These are phyloP conservation scores for Acropora tenuis DNA, from an alignment of 64 coral and sea anemone genomes.

Conservation along the genomic window DNA sequence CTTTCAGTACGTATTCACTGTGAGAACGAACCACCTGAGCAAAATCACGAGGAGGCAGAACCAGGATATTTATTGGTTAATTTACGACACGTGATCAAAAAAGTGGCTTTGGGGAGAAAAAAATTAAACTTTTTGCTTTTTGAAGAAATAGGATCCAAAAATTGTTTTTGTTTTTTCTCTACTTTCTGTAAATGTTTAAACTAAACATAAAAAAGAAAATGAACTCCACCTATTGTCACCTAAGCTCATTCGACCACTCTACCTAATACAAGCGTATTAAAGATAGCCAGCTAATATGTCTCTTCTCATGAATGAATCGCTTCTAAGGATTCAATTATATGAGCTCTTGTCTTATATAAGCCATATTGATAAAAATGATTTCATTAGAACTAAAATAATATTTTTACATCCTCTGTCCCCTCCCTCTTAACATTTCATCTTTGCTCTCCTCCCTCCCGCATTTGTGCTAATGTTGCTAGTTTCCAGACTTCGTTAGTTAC, in stretches of 20 bases:
- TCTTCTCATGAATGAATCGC: too few relatives aligned
- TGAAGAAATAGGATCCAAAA: neutral
- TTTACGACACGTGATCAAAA: neutral
- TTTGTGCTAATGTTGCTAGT: neutral
- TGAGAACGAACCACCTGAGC: constrained; percentile 21
- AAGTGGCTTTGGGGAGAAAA: neutral
- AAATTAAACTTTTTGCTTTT: neutral
- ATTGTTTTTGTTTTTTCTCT: neutral
- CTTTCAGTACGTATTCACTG: neutral
- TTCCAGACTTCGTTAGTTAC: neutral
- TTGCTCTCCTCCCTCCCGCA: neutral
- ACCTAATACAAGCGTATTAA: neutral
- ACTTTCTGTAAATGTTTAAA: too few relatives aligned
- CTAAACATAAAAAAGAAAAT: too few relatives aligned
- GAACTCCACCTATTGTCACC: too few relatives aligned
- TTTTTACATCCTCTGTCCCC: too few relatives aligned
- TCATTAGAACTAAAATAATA: too few relatives aligned
- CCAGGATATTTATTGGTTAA: neutral
- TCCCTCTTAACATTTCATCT: too few relatives aligned
- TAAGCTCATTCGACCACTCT: too few relatives aligned
- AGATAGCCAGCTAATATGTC: too few relatives aligned
- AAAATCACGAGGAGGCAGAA: constrained; percentile 8
- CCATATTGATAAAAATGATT: too few relatives aligned
- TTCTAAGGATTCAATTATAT: too few relatives aligned
- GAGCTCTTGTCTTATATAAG: too few relatives aligned